These are phyloP conservation scores for Trochalopteron elliotii DNA, from an alignment of 2,113 vertebrate genomes.

Conservation along the genomic window DNA sequence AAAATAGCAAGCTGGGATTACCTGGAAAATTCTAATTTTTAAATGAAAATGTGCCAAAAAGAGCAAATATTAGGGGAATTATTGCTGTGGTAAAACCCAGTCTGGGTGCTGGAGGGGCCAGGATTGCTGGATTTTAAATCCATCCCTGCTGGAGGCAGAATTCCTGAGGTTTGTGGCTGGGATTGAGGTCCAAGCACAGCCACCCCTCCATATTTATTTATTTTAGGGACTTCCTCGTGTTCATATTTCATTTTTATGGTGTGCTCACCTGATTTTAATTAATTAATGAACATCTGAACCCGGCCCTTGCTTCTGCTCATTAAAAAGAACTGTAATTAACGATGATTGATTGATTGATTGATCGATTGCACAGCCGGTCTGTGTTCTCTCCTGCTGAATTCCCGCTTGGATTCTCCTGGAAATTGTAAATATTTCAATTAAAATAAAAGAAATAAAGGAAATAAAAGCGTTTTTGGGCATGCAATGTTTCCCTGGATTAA, in stretches of 20 bases:
- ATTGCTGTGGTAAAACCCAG: accelerated
- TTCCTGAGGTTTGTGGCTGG: not conserved
- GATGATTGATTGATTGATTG: not conserved
- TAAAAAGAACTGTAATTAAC: not conserved
- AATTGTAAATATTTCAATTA: not conserved
- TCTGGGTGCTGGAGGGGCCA: accelerated
- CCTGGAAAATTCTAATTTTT: not conserved
- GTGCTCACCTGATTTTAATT: not conserved
- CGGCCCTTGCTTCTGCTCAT: not conserved
- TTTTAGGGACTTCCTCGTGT: not conserved
- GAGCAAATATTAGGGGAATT: accelerated
- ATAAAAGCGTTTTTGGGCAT: not conserved
- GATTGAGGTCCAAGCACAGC: accelerated
- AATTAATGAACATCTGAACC: not conserved
- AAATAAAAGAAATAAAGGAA: not conserved
- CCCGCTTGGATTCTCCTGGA: not conserved
- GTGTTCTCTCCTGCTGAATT: slow-evolving; percentile 67
- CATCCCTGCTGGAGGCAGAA: not conserved
- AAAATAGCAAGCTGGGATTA: not conserved
- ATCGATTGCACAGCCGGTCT: slow-evolving; percentile 57
- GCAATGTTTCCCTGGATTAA: not conserved
- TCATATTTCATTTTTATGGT: not conserved
- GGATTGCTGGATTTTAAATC: accelerated
- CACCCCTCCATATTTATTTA: not conserved
- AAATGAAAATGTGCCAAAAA: not conserved